Percentiles rank a stretch among this genome's conserved stretches.
Evolutionary conservation across 2,888 invertebrate genomes (phyloP).

Genomic region (Tribolium freemani): DNA sequence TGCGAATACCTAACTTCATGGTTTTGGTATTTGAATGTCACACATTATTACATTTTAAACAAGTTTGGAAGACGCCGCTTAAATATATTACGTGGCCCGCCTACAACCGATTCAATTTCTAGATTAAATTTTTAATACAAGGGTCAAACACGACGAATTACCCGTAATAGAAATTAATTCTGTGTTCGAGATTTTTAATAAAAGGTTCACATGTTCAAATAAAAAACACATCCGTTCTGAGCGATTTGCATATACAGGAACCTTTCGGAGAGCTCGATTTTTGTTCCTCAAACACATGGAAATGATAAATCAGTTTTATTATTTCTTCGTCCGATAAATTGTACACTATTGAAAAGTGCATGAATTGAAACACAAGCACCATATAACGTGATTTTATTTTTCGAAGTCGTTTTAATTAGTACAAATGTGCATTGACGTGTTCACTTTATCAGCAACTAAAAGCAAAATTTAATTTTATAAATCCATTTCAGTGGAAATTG

Average conservation of each 20-base stretch:
- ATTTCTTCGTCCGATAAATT: neutral
- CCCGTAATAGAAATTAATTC: neutral
- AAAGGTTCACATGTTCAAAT: slow-evolving; percentile 1
- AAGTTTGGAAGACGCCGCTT: slow-evolving; percentile 2
- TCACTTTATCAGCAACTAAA: neutral
- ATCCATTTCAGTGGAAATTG: neutral
- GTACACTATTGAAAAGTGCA: neutral
- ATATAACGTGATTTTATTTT: neutral
- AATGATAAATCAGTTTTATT: slow-evolving; percentile 34
- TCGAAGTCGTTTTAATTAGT: neutral
- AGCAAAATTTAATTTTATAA: neutral
- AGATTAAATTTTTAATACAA: neutral
- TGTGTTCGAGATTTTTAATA: slow-evolving; percentile 1
- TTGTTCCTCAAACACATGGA: slow-evolving; percentile 34
- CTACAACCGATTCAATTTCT: neutral
- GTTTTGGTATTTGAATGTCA: slow-evolving; percentile 35
- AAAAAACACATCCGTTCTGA: slow-evolving; percentile 14
- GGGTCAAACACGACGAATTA: slow-evolving; percentile 1
- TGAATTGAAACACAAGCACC: too few relatives aligned
- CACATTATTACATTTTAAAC: slow-evolving; percentile 36
- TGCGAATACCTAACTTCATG: slow-evolving; percentile 30
- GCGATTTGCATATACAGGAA: slow-evolving; percentile 1
- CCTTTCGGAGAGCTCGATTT: slow-evolving; percentile 1
- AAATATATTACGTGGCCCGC: slow-evolving; percentile 11
- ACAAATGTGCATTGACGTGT: neutral